Conservation (phyloP, 2,797 vertebrate species). For the Hapalemur alaotrensis region DNA sequence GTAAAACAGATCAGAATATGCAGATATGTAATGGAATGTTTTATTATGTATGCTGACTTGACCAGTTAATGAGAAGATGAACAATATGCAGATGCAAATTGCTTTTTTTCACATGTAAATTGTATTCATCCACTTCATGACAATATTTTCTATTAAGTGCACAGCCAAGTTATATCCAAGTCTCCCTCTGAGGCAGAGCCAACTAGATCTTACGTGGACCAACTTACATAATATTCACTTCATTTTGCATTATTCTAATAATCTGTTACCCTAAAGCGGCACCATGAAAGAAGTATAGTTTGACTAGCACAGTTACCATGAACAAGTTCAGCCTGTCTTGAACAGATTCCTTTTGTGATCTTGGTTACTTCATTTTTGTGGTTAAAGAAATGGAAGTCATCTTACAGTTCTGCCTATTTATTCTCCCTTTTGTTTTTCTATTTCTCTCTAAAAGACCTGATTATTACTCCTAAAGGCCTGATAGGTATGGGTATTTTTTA, state of each 20-base stretch:
- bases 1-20: neutral
- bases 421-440: neutral
- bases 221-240: neutral
- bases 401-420: neutral
- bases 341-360: neutral
- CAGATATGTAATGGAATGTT: neutral
- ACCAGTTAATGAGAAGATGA: neutral
- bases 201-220: neutral
- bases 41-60: too few relatives aligned
- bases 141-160: neutral
- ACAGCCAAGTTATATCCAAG: neutral
- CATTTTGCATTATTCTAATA: neutral
- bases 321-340: neutral
- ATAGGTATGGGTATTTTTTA: neutral
- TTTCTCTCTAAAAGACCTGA: neutral
- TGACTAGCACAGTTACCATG: too few relatives aligned
- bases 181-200: neutral
- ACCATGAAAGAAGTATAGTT: neutral
- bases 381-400: neutral
- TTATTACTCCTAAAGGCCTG: neutral
- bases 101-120: neutral
- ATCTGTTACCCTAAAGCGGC: neutral
- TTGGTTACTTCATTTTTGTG: neutral
- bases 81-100: neutral
- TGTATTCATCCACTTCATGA: neutral